Evolutionary conservation across 2,113 vertebrate species (phyloP).

Genomic region (Bubalus kerabau): DNA sequence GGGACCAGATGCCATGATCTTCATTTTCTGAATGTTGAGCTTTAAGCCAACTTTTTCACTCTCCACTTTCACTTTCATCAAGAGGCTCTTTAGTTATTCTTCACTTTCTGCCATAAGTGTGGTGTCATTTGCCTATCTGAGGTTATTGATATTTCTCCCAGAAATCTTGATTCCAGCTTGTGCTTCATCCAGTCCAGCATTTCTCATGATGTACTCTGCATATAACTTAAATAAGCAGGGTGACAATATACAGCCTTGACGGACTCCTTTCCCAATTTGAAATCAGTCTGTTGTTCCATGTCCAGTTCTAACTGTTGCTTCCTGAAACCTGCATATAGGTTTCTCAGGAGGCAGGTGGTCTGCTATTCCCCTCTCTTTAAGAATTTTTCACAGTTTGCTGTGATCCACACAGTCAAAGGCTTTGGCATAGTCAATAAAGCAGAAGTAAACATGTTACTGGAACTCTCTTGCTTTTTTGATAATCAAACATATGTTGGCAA

Average conservation of each 20-base stretch:
- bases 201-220: neutral
- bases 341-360: neutral
- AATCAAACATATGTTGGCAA: neutral
- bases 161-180: neutral
- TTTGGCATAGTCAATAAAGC: neutral
- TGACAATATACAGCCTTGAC: neutral
- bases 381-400: neutral
- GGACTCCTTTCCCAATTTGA: neutral
- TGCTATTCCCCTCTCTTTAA: neutral
- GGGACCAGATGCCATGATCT: neutral
- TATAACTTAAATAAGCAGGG: neutral
- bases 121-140: neutral
- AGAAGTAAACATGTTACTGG: neutral
- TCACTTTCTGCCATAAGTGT: neutral
- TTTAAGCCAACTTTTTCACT: neutral
- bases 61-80: neutral
- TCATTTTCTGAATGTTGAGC: neutral
- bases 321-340: neutral
- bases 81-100: neutral
- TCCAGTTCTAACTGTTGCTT: neutral
- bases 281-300: neutral
- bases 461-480: neutral
- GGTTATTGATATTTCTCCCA: neutral
- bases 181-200: accelerated
- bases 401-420: neutral